Evolutionary conservation across 2,113 vertebrate species (phyloP).

Genomic region (Zootoca vivipara): DNA sequence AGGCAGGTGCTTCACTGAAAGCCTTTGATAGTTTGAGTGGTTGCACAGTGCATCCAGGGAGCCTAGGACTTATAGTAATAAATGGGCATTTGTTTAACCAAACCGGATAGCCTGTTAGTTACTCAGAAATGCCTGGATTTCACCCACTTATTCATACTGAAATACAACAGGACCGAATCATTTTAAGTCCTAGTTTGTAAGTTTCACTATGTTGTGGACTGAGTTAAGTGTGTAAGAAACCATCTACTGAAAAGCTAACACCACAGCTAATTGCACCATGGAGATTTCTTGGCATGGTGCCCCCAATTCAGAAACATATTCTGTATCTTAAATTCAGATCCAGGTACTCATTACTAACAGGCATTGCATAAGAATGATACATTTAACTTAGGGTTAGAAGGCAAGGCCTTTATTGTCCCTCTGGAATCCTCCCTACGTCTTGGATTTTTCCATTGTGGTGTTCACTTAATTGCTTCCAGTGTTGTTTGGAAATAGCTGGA

Average conservation of each 20-base stretch:
- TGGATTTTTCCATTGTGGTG: slow-evolving; percentile 50
- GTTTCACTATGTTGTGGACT: not conserved
- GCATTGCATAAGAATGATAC: slow-evolving; percentile 3
- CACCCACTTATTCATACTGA: not conserved
- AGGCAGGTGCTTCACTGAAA: not conserved
- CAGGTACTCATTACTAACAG: slow-evolving; percentile 22
- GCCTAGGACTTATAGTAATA: not conserved
- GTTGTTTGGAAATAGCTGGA: slow-evolving; percentile 49
- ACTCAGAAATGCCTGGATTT: not conserved
- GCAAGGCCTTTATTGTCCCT: not conserved
- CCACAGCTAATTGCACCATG: not conserved
- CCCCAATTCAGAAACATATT: not conserved
- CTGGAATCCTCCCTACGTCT: slow-evolving; percentile 6
- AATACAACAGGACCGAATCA: not conserved
- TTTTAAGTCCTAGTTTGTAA: not conserved
- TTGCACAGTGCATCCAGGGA: not conserved
- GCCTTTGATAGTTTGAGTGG: not conserved
- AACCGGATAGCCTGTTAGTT: not conserved
- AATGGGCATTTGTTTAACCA: not conserved
- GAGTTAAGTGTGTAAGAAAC: not conserved
- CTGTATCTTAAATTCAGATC: slow-evolving; percentile 15
- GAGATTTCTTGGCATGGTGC: slow-evolving; percentile 25
- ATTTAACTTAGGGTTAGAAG: slow-evolving; percentile 34
- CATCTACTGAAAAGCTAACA: slow-evolving; percentile 23
- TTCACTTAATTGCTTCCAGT: slow-evolving; percentile 42